A percentile compares a stretch with the other conserved stretches of the same genome.
Conservation (phyloP, 2,113 vertebrate species). For the Danio rerio region GRCz12tu NC_133198.1:25988501-25989000, state of each 20-base stretch:
- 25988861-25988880: neutral
- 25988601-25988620: neutral
- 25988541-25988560: constrained; percentile 9
- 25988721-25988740: neutral
- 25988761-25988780: neutral
- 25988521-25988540: constrained; percentile 31
- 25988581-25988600: neutral
- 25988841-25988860: neutral
- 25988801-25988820: neutral
- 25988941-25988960: neutral
- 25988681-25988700: neutral
- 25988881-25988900: neutral
- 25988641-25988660: neutral
- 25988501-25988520: constrained; percentile 43
- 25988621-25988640: neutral
- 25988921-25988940: neutral
- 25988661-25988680: neutral
- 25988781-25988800: neutral
- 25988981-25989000: too few relatives aligned
- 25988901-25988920: neutral
- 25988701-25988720: neutral
- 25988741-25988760: neutral
- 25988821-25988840: neutral
- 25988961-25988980: neutral
- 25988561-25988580: neutral